Percentiles rank a stretch among this genome's conserved stretches.
phyloP scores from a whole-genome alignment of 1,140 invertebrate genomes.

The Drosophila lowei region DNA sequence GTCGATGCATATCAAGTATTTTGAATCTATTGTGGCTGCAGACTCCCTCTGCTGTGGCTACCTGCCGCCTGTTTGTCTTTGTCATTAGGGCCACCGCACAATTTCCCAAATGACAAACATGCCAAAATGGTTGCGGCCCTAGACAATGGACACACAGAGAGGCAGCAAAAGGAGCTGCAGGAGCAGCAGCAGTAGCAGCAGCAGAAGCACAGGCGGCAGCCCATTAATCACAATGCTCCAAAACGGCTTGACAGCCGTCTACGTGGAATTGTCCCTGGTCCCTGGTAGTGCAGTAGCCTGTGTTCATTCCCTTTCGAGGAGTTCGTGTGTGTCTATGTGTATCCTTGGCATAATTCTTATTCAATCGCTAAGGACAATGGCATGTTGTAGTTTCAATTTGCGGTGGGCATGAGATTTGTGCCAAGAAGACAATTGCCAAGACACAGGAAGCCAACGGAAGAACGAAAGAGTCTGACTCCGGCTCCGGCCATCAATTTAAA shows the following conservation, averaged over 20 bases:
- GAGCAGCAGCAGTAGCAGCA: slow-evolving; percentile 20
- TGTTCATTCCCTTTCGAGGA: slow-evolving; percentile 1
- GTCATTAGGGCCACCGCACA: slow-evolving; percentile 72
- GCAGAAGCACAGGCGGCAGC: slow-evolving; percentile 35
- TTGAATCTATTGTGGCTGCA: no score
- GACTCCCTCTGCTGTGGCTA: slow-evolving; percentile 18
- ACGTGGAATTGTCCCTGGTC: slow-evolving; percentile 67
- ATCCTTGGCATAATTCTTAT: slow-evolving; percentile 82
- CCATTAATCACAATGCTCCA: slow-evolving; percentile 80
- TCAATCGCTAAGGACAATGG: slow-evolving; percentile 80
- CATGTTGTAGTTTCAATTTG: slow-evolving; percentile 79
- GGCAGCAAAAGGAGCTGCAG: slow-evolving; percentile 27
- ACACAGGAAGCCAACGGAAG: slow-evolving; percentile 66
- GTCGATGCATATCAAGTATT: no score
- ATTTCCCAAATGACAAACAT: slow-evolving; percentile 82
- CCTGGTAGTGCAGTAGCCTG: slow-evolving; percentile 22
- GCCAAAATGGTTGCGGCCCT: slow-evolving; percentile 72
- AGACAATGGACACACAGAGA: slow-evolving; percentile 66
- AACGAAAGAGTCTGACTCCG: slow-evolving; percentile 48
- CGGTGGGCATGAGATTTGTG: slow-evolving; percentile 80
- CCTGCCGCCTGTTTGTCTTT: slow-evolving; percentile 68
- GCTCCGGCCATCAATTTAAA: slow-evolving; percentile 74
- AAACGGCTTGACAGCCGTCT: slow-evolving; percentile 77
- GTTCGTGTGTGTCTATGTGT: slow-evolving; percentile 56
- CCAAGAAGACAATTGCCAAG: slow-evolving; percentile 80